Conservation (phyloP, 2,797 vertebrate genomes). For the Chelonia mydas region DNA sequence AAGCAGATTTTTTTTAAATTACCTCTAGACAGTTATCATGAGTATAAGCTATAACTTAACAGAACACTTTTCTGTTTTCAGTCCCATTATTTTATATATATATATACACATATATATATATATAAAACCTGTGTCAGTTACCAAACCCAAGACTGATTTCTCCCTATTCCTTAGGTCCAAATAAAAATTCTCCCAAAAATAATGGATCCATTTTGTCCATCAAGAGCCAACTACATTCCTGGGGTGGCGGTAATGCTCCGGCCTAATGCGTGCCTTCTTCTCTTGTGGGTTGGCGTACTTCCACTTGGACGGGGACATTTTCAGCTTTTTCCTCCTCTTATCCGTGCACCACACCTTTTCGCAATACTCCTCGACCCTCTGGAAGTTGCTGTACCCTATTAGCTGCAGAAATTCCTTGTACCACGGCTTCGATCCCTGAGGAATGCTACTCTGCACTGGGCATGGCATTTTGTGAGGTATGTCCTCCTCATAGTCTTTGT, state of each 20-base stretch:
- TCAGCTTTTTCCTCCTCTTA: conserved; percentile 92
- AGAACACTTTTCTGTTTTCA: conserved; percentile 42
- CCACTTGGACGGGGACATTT: conserved; percentile 88
- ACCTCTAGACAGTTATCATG: conserved; percentile 60
- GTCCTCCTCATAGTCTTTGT: conserved; percentile 80
- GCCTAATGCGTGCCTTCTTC: conserved; percentile 82
- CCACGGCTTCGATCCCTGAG: conserved; percentile 86
- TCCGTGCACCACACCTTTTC: conserved; percentile 97
- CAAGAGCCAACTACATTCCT: conserved; percentile 88
- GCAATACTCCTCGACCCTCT: conserved; percentile 96
- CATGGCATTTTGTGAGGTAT: conserved; percentile 77
- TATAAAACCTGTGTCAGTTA: conserved; percentile 39
- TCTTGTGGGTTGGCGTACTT: conserved; percentile 86
- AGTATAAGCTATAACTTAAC: conserved; percentile 76
- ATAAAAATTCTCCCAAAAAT: conserved; percentile 38
- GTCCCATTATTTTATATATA: conserved; percentile 66
- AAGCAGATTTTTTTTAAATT: conserved; percentile 54
- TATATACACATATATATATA: too few species aligned
- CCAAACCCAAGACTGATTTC: conserved; percentile 46
- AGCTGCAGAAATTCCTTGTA: conserved; percentile 98
- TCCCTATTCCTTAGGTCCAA: conserved; percentile 50
- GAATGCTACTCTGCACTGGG: conserved; percentile 80
- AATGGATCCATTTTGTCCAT: conserved; percentile 50
- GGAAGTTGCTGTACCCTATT: conserved; percentile 95
- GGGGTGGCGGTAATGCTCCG: conserved; percentile 88